Percentiles rank a stretch among this genome's conserved stretches.
These are phyloP conservation scores for Ennomos erosarius DNA, from an alignment of 2,888 invertebrate genomes.

Conservation along the genomic window DNA sequence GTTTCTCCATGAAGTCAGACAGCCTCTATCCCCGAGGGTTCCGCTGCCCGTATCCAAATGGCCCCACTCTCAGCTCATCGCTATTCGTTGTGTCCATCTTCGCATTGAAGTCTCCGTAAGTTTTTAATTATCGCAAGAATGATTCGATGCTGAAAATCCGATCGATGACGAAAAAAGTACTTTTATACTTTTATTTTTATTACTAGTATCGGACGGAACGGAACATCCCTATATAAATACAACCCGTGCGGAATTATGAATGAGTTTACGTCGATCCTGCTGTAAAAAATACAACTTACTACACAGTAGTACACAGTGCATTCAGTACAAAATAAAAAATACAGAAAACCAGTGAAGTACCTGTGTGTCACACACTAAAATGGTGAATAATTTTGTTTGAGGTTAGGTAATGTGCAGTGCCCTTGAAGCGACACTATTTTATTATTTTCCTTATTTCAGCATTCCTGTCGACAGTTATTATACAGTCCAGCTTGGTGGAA, in stretches of 20 bases:
- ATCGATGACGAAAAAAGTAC: too few species aligned
- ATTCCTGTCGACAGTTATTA: slow-evolving; percentile 77
- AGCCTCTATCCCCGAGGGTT: too few species aligned
- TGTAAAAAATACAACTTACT: slow-evolving; percentile 52
- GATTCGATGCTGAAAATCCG: too few species aligned
- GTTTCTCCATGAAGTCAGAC: too few species aligned
- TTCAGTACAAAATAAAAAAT: slow-evolving; percentile 7
- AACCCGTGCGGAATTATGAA: slow-evolving; percentile 59
- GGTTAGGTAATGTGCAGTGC: slow-evolving; percentile 66
- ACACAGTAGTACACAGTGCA: not conserved
- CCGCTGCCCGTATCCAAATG: too few species aligned
- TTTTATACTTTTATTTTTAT: slow-evolving; percentile 53
- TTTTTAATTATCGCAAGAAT: too few species aligned
- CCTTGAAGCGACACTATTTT: slow-evolving; percentile 48
- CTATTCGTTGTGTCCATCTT: too few species aligned
- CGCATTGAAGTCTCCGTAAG: too few species aligned
- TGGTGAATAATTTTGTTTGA: slow-evolving; percentile 54
- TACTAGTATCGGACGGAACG: slow-evolving; percentile 56
- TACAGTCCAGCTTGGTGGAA: slow-evolving; percentile 79
- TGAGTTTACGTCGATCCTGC: slow-evolving; percentile 60
- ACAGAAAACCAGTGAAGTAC: slow-evolving; percentile 9
- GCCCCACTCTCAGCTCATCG: too few species aligned
- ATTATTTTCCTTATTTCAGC: slow-evolving; percentile 63
- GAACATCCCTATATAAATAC: not conserved
- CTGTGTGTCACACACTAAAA: slow-evolving; percentile 48